Evolutionary conservation across 2,113 vertebrate species (phyloP).

Genomic region (Isichthys henryi): DNA sequence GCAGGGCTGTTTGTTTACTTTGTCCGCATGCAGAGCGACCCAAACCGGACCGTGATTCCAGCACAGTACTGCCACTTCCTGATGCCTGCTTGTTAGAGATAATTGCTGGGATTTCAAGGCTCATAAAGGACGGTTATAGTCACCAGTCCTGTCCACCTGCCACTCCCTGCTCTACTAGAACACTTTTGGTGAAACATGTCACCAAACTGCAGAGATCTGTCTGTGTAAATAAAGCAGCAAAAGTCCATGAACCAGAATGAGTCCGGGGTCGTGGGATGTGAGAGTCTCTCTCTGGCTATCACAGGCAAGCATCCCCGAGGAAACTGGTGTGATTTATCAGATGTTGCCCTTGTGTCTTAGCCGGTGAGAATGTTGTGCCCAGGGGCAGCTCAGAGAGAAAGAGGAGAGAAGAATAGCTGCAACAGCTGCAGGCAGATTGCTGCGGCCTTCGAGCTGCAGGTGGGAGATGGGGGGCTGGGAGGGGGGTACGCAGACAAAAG

Average conservation of each 20-base stretch:
- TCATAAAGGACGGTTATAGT: neutral
- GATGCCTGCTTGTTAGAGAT: neutral
- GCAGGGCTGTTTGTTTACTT: neutral
- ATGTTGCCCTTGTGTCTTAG: neutral
- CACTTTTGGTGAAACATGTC: neutral
- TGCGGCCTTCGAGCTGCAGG: constrained; percentile 24
- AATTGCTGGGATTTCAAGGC: neutral
- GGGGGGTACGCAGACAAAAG: constrained; percentile 37
- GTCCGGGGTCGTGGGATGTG: neutral
- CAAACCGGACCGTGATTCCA: neutral
- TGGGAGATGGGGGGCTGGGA: constrained; percentile 10
- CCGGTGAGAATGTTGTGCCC: neutral
- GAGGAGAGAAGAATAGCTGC: neutral
- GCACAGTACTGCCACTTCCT: neutral
- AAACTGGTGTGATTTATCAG: constrained; percentile 5
- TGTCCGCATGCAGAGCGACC: neutral
- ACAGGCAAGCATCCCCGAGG: neutral
- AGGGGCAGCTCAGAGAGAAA: constrained; percentile 9
- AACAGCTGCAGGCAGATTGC: constrained; percentile 22
- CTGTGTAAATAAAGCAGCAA: neutral
- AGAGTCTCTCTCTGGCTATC: neutral
- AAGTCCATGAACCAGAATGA: neutral
- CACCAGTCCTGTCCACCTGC: neutral
- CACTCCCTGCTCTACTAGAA: neutral
- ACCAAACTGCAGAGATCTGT: neutral